These are phyloP conservation scores for Wasmannia auropunctata DNA, from an alignment of 1,140 invertebrate genomes.

Conservation along the genomic window DNA sequence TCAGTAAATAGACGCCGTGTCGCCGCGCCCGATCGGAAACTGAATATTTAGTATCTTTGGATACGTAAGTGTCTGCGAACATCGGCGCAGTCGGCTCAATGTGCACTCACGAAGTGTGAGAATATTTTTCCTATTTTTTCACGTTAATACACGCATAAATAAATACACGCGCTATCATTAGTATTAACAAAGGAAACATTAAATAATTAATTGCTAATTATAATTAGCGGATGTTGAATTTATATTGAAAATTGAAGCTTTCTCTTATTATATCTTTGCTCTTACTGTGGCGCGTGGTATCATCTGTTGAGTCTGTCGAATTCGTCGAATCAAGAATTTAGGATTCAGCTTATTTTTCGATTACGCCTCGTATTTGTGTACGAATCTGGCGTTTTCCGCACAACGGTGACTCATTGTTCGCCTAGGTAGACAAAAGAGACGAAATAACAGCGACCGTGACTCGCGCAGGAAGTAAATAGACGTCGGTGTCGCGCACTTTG, in stretches of 20 bases:
- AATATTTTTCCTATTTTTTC: background rate
- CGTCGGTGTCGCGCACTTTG: background rate
- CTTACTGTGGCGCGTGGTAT: background rate
- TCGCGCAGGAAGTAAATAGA: background rate
- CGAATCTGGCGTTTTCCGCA: background rate
- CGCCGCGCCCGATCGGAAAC: constrained; percentile 6
- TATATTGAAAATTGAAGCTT: background rate
- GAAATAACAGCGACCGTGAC: constrained; percentile 31
- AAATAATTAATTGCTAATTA: background rate
- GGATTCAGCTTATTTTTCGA: constrained; percentile 6
- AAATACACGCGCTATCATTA: too few relatives aligned
- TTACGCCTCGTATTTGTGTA: background rate
- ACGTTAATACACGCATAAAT: background rate
- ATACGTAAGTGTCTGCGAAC: background rate
- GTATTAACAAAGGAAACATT: background rate
- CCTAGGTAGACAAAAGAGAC: constrained; percentile 37
- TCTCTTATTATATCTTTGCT: background rate
- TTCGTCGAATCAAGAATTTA: background rate
- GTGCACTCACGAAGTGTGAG: background rate
- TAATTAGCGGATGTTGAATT: background rate
- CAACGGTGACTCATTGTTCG: constrained; percentile 47
- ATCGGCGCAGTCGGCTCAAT: background rate
- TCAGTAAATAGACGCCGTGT: constrained; percentile 35
- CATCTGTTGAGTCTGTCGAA: background rate
- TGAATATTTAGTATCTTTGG: constrained; percentile 18